phyloP scores from a whole-genome alignment of 2,113 vertebrate genomes.

The Alouatta palliata region DNA sequence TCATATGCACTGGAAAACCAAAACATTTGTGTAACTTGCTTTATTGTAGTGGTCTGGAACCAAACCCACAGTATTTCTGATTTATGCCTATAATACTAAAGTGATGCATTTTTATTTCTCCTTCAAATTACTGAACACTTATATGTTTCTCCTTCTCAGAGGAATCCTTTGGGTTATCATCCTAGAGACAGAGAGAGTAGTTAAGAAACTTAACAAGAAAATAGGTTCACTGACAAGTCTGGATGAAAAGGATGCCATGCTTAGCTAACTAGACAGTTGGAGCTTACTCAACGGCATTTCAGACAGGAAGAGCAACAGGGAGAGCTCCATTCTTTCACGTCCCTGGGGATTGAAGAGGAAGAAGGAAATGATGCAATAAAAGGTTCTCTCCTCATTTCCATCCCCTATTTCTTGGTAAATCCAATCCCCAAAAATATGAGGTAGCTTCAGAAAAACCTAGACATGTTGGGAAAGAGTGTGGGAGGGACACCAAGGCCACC shows the following conservation, averaged over 20 bases:
- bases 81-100: neutral
- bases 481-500: neutral
- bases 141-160: neutral
- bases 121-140: neutral
- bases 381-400: neutral
- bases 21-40: neutral
- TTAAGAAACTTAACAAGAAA: neutral
- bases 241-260: neutral
- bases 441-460: neutral
- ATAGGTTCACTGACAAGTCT: neutral
- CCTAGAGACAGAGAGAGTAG: neutral
- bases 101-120: neutral
- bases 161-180: neutral
- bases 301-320: neutral
- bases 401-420: neutral
- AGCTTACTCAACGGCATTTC: neutral
- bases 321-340: neutral
- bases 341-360: neutral
- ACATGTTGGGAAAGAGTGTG: neutral
- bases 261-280: neutral
- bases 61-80: neutral
- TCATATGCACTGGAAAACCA: neutral
- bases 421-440: neutral
- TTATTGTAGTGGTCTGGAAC: neutral
- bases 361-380: neutral